phyloP scores from a whole-genome alignment of 2,797 vertebrate genomes.

The Oceanodroma leucorhoa region DNA sequence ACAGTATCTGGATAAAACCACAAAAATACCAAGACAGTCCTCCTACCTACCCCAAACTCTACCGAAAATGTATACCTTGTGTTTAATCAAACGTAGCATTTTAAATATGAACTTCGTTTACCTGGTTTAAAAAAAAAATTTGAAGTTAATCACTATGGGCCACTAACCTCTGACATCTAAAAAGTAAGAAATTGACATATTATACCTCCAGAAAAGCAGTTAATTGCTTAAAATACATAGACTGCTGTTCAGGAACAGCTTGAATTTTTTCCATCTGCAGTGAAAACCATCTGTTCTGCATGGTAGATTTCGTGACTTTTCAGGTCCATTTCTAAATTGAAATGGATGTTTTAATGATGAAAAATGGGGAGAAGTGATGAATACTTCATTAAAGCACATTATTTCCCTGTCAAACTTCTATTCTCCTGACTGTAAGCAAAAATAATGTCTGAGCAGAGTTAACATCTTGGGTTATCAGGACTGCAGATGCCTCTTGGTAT shows the following conservation, averaged over 20 bases:
- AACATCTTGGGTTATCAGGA: neutral
- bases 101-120: neutral
- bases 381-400: slow-evolving; percentile 61
- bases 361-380: slow-evolving; percentile 35
- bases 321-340: slow-evolving; percentile 56
- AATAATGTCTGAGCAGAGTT: slow-evolving; percentile 28
- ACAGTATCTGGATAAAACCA: neutral
- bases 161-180: neutral
- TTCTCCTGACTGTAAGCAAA: slow-evolving; percentile 47
- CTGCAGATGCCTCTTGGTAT: slow-evolving; percentile 19
- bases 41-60: neutral
- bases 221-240: slow-evolving; percentile 48
- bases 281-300: slow-evolving; percentile 64
- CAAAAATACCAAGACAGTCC: neutral
- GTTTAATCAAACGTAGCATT: neutral
- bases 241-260: slow-evolving; percentile 46
- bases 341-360: slow-evolving; percentile 64
- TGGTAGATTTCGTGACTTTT: slow-evolving; percentile 58
- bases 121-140: neutral
- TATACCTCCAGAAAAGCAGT: slow-evolving; percentile 4
- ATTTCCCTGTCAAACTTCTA: slow-evolving; percentile 34
- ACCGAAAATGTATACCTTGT: neutral
- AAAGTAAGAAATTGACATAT: neutral
- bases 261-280: slow-evolving; percentile 15
- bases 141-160: neutral